These are phyloP conservation scores for Pogonomyrmex barbatus DNA, from an alignment of 1,140 invertebrate genomes.

Conservation along the genomic window DNA sequence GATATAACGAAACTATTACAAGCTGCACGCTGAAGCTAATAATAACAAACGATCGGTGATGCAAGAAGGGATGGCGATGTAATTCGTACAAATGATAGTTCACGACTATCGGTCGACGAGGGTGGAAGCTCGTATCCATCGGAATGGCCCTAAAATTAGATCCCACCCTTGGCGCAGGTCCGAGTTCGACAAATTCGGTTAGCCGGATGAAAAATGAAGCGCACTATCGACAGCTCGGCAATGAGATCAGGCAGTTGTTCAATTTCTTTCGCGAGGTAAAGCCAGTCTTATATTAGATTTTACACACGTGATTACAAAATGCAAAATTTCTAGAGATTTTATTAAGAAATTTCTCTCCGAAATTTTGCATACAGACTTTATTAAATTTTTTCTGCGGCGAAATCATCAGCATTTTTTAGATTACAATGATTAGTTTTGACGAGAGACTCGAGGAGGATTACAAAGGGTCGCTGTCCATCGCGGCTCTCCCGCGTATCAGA, in stretches of 20 bases:
- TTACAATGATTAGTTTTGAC: conserved; percentile 37
- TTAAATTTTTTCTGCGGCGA: background rate
- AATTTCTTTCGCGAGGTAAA: conserved; percentile 49
- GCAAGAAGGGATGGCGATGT: conserved; percentile 73
- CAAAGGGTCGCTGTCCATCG: conserved; percentile 30
- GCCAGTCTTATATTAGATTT: background rate
- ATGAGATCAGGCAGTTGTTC: conserved; percentile 37
- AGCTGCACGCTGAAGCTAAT: conserved; percentile 78
- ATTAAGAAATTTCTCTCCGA: background rate
- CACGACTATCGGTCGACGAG: conserved; percentile 77
- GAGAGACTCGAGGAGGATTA: conserved; percentile 47
- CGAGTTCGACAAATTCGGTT: conserved; percentile 85
- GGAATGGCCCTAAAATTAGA: conserved; percentile 84
- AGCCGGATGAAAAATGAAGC: conserved; percentile 84
- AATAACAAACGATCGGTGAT: conserved; percentile 84
- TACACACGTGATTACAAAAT: background rate
- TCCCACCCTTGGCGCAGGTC: conserved; percentile 80
- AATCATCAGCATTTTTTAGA: background rate
- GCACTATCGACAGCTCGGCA: conserved; percentile 56
- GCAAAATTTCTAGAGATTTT: background rate
- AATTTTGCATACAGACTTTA: background rate
- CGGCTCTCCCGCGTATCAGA: conserved; percentile 54
- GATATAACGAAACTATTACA: conserved; percentile 76
- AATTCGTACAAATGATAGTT: conserved; percentile 85
- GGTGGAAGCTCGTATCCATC: conserved; percentile 79